phyloP scores from a whole-genome alignment of 2,797 vertebrate genomes.

The Cirrhinus mrigala region DNA sequence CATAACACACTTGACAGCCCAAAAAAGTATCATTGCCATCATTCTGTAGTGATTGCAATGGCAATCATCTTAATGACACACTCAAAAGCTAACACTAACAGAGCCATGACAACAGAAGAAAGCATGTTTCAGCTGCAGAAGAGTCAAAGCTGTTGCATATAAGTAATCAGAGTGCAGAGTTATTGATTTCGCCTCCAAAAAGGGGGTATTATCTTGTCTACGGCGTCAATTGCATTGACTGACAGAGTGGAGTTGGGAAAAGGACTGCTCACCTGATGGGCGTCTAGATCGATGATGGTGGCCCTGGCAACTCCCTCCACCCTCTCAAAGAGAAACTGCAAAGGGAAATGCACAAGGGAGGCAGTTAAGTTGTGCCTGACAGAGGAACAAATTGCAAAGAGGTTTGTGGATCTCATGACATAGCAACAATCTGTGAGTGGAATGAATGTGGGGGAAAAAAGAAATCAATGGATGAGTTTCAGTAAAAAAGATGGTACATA shows the following conservation, averaged over 20 bases:
- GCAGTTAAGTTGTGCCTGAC: conserved; percentile 24
- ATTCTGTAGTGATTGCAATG: conserved; percentile 17
- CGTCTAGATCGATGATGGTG: conserved; percentile 93
- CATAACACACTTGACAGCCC: background rate
- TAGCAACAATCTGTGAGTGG: conserved; percentile 19
- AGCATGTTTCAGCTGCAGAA: conserved; percentile 8
- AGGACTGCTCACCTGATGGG: conserved; percentile 89
- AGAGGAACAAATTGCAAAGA: conserved; percentile 31
- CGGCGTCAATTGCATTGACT: conserved; percentile 53
- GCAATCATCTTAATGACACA: conserved; percentile 26
- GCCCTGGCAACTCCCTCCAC: conserved; percentile 88
- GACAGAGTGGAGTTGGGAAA: conserved; percentile 52
- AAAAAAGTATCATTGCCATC: background rate
- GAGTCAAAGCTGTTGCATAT: conserved; percentile 10
- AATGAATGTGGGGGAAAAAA: background rate
- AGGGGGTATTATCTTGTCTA: conserved; percentile 60
- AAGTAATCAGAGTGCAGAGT: conserved; percentile 3
- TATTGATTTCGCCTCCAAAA: conserved; percentile 53
- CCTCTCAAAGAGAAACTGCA: conserved; percentile 92
- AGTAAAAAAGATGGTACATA: background rate
- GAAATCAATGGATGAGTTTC: conserved; percentile 13
- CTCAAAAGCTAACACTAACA: conserved; percentile 19
- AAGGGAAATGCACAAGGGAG: conserved; percentile 44
- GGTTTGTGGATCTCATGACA: conserved; percentile 13
- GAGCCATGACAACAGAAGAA: conserved; percentile 25